A percentile compares a stretch with the other conserved stretches of the same genome.
Evolutionary conservation across 1,140 invertebrate genomes (phyloP).

Genomic region (Leptestheria dahalacensis): DNA sequence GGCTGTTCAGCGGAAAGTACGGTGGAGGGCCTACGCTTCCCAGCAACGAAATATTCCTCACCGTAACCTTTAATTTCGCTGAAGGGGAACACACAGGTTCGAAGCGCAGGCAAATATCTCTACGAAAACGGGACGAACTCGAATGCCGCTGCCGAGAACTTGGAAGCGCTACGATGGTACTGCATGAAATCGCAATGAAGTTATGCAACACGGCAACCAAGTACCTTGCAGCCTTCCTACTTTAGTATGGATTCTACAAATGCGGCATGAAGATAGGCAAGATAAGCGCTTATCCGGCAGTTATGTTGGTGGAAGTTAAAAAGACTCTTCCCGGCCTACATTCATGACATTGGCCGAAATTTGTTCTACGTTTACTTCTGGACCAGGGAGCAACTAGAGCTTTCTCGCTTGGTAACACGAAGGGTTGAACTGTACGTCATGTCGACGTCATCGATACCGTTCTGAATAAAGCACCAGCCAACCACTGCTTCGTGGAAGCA

Average conservation of each 20-base stretch:
- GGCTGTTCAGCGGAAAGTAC: background rate
- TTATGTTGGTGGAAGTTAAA: background rate
- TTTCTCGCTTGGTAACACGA: background rate
- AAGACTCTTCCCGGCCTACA: background rate
- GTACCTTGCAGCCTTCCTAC: background rate
- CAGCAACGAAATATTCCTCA: background rate
- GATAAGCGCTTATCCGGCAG: background rate
- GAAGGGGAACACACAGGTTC: background rate
- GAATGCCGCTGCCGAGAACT: background rate
- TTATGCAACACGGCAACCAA: background rate
- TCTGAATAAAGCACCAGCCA: background rate
- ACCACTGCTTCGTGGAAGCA: background rate
- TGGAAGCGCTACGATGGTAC: background rate
- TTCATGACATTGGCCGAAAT: background rate
- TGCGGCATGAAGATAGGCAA: background rate
- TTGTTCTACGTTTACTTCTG: background rate
- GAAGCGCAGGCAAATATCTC: background rate
- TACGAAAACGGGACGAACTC: background rate
- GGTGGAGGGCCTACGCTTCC: background rate
- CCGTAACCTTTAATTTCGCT: background rate
- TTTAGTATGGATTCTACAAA: background rate
- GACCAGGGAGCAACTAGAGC: background rate
- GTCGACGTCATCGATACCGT: background rate
- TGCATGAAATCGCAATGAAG: background rate
- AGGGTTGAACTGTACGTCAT: background rate